Evolutionary conservation across 1,140 invertebrate genomes (phyloP).

Genomic region (Drosophila ananassae): DNA sequence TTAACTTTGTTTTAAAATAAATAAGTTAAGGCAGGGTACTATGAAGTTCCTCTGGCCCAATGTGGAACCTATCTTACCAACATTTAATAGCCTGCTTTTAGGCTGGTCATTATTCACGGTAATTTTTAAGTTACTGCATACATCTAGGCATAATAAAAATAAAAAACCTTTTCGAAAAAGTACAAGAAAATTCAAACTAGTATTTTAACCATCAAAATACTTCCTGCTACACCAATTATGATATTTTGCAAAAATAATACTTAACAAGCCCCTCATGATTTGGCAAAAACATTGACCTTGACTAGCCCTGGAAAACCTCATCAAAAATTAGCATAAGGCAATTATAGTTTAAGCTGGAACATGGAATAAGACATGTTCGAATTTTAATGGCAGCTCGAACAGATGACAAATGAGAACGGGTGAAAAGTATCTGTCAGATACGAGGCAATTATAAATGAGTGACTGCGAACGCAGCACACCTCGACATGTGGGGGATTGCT

Average conservation of each 20-base stretch:
- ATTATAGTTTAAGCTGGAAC: constrained; percentile 46
- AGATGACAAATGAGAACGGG: constrained; percentile 57
- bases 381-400: constrained; percentile 60
- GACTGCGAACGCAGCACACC: constrained; percentile 46
- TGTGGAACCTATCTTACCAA: background rate
- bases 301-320: constrained; percentile 25
- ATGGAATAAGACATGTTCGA: constrained; percentile 60
- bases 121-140: background rate
- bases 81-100: constrained; percentile 19
- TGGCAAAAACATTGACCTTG: constrained; percentile 13
- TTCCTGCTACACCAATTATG: background rate
- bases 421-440: constrained; percentile 39
- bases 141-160: background rate
- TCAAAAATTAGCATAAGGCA: constrained; percentile 45
- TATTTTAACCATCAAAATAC: too few species aligned
- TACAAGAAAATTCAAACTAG: background rate
- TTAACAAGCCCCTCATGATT: constrained; percentile 1
- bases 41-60: background rate
- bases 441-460: constrained; percentile 53
- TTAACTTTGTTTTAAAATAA: background rate
- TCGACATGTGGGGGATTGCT: constrained; percentile 51
- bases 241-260: background rate
- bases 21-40: constrained; percentile 1
- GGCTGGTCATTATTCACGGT: background rate
- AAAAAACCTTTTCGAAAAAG: background rate